Conservation (phyloP, 2,888 invertebrate species). For the Eustalomyia histrio region DNA sequence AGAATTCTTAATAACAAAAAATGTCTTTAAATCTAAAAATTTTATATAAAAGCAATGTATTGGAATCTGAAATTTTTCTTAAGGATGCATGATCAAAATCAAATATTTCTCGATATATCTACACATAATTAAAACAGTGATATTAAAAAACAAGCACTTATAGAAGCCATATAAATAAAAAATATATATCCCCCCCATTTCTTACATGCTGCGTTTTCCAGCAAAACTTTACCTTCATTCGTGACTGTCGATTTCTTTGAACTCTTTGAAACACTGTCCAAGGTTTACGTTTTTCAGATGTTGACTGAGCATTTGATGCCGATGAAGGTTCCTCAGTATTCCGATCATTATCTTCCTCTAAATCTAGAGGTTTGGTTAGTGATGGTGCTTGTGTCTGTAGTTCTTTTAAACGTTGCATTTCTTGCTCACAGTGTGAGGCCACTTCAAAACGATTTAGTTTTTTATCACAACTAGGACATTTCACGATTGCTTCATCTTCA, state of each 20-base stretch:
- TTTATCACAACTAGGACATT: slow-evolving; percentile 92
- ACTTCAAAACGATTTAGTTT: slow-evolving; percentile 90
- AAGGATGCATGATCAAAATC: too few species aligned
- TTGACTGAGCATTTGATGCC: slow-evolving; percentile 25
- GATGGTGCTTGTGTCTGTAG: slow-evolving; percentile 40
- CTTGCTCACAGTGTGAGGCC: slow-evolving; percentile 89
- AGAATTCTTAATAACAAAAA: too few species aligned
- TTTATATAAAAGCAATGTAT: too few species aligned
- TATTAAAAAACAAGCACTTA: not conserved
- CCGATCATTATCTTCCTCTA: not conserved
- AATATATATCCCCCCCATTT: not conserved
- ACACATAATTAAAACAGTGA: too few species aligned
- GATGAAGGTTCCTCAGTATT: slow-evolving; percentile 19
- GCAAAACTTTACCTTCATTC: slow-evolving; percentile 79
- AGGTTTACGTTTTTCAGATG: slow-evolving; percentile 72
- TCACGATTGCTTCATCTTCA: slow-evolving; percentile 79
- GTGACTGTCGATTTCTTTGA: slow-evolving; percentile 85
- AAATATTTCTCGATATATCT: too few species aligned
- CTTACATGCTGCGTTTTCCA: not conserved
- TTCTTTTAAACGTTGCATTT: slow-evolving; percentile 85
- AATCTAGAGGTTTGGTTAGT: not conserved
- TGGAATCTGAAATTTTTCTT: too few species aligned
- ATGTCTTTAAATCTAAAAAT: too few species aligned
- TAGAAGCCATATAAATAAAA: slow-evolving; percentile 28
- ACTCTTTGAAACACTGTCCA: slow-evolving; percentile 89